Conservation (phyloP, 92 coral and sea anemone genomes). For the Palythoa grandis region DNA sequence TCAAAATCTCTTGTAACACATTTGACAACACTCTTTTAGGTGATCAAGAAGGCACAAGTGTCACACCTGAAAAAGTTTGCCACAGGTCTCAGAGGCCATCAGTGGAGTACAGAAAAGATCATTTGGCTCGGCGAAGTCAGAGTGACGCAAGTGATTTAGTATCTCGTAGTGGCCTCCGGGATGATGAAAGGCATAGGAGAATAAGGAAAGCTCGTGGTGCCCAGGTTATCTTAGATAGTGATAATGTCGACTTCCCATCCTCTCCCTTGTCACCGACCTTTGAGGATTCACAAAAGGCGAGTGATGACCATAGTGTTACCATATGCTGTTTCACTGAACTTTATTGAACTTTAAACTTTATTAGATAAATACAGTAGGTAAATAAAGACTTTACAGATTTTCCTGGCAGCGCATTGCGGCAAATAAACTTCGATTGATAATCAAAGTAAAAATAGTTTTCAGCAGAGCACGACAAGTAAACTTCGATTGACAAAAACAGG, state of each 20-base stretch:
- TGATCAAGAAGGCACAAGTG: conserved; percentile 64
- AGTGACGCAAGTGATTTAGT: conserved; percentile 58
- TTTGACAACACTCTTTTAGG: conserved; percentile 39
- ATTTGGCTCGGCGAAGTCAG: conserved; percentile 63
- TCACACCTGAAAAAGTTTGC: conserved; percentile 47
- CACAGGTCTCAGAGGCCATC: conserved; percentile 41
- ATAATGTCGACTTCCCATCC: conserved; percentile 75
- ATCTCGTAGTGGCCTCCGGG: conserved; percentile 27
- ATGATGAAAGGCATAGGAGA: conserved; percentile 68
- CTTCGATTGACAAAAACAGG: too few species aligned
- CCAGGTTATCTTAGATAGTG: conserved; percentile 75
- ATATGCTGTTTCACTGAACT: too few species aligned
- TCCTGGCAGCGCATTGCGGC: too few species aligned
- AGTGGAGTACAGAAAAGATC: conserved; percentile 49
- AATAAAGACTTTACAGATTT: too few species aligned
- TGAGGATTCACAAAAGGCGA: conserved; percentile 14
- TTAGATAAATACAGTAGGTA: too few species aligned
- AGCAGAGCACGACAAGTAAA: too few species aligned
- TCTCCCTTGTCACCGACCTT: conserved; percentile 71
- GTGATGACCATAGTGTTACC: neutral
- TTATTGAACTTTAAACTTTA: too few species aligned
- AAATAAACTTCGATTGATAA: too few species aligned
- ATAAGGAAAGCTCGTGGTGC: conserved; percentile 78
- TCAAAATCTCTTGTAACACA: too few species aligned
- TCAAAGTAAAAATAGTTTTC: too few species aligned